These are phyloP conservation scores for Emys orbicularis DNA, from an alignment of 2,797 vertebrate species.

Conservation along the genomic window DNA sequence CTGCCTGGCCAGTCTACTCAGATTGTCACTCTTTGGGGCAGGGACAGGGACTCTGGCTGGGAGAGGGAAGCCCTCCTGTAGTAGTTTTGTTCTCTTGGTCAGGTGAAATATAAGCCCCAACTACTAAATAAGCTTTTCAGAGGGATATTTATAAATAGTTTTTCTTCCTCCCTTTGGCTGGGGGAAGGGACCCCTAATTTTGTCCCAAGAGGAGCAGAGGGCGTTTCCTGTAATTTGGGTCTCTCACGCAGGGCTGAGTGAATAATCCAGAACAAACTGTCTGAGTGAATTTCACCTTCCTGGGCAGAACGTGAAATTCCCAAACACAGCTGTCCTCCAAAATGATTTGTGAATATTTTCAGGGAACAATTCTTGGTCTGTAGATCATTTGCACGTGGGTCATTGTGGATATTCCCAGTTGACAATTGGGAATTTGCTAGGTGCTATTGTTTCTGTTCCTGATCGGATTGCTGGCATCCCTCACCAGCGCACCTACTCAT, in stretches of 20 bases:
- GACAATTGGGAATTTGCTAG: slow-evolving; percentile 6
- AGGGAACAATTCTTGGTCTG: accelerated
- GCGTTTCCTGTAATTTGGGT: background rate
- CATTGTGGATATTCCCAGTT: slow-evolving; percentile 10
- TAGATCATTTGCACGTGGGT: background rate
- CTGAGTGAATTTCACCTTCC: accelerated
- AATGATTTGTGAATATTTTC: background rate
- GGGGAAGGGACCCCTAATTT: background rate
- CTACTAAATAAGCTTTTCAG: background rate
- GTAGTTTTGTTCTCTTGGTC: background rate
- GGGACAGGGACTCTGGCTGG: background rate
- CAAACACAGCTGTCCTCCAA: accelerated
- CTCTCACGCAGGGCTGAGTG: accelerated
- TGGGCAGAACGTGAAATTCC: accelerated
- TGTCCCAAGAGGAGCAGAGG: background rate
- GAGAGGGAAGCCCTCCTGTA: background rate
- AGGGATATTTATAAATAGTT: background rate
- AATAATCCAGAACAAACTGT: accelerated
- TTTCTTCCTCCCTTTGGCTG: accelerated
- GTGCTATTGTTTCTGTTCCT: slow-evolving; percentile 44
- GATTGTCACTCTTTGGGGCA: background rate
- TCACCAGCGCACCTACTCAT: background rate
- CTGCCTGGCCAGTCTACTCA: background rate
- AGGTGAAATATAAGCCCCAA: accelerated
- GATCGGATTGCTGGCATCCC: background rate